These are phyloP conservation scores for Tetragonula carbonaria DNA, from an alignment of 2,888 invertebrate genomes.

Conservation along the genomic window DNA sequence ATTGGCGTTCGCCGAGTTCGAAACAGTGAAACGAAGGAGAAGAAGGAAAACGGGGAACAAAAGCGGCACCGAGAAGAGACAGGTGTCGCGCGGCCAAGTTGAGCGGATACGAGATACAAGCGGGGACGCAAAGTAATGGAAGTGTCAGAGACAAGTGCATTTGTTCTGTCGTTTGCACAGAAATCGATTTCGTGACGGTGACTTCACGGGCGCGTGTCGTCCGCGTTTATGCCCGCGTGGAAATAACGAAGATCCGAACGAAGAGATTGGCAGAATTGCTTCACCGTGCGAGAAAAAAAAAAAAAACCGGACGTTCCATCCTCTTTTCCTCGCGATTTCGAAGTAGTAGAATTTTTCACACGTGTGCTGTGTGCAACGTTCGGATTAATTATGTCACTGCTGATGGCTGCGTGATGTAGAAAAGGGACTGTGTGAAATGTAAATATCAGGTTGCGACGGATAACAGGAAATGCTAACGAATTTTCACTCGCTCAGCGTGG, in stretches of 20 bases:
- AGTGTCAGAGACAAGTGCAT: conserved; percentile 75
- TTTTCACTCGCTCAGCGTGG: no score
- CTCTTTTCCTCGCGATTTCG: no score
- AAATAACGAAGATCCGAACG: conserved; percentile 20
- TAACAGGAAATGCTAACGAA: no score
- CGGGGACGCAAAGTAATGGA: conserved; percentile 72
- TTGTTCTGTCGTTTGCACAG: conserved; percentile 70
- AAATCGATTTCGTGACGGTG: conserved; percentile 65
- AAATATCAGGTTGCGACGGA: no score
- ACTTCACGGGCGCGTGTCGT: conserved; percentile 27
- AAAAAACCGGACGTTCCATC: no score
- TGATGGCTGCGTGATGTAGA: no score
- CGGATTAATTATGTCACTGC: no score
- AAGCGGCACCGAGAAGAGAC: conserved; percentile 32
- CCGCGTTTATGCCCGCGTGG: neutral
- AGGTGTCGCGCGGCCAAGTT: conserved; percentile 56
- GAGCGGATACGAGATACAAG: conserved; percentile 61
- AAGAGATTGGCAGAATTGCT: neutral
- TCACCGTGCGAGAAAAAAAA: no score
- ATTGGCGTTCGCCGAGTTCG: neutral
- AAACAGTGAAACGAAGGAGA: neutral
- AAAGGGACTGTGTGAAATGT: no score
- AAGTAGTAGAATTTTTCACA: no score
- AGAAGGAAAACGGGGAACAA: conserved; percentile 16
- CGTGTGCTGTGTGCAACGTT: no score